Base-by-base conservation (phyloP, 2,888 invertebrate genomes). In the Trimorus sp. region DNA sequence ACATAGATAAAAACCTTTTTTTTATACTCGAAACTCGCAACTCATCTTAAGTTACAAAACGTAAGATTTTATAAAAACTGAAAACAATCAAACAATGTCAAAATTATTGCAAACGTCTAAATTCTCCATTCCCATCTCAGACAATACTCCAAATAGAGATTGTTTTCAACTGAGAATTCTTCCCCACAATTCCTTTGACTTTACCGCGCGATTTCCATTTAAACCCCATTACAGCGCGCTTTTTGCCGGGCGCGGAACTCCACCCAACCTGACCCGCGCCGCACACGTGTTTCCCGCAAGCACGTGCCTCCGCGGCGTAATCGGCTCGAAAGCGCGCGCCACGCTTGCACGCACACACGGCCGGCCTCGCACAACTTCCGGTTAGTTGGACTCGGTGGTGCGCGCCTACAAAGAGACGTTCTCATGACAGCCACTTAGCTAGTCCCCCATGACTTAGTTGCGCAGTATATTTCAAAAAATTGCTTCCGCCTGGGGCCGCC, bases 321-420 rank as follows among this genome's bases (percentile, higher is more conserved):
- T 62, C 60, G 71, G 53, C 60, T 80, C 66, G 58, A 49, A 79
- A 79, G 70, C 65, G 69, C 69, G 80, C 75, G 80, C 75, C 60
- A 80, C 70, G 80, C 80, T 80, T 60, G 53, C 75, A 62, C 75
- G 80, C 80, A 80, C 80, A 66, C 66, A 58, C 26, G 26, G 60
- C 66, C 65, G 59, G 56, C 70, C 58, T 45, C 71, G 65, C 42
- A 36, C 54, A 66, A 75, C 73, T 79, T 79, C 79, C 79, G 79
- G 69, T 65, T 75, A 42, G 70, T n/a, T 53, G 38, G 40, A 11
- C 40, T 40, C 40, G 51, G 53, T n/a, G 45, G 38, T 15, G 37
- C 37, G 45, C 62, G 58, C 69, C 51, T 54, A 63, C 70, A 70
- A 70, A 58, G 58, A 40, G 56, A 58, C 45, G 48, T 68, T 79